phyloP scores from a whole-genome alignment of 2,797 vertebrate genomes.

The Aeoliscus strigatus region DNA sequence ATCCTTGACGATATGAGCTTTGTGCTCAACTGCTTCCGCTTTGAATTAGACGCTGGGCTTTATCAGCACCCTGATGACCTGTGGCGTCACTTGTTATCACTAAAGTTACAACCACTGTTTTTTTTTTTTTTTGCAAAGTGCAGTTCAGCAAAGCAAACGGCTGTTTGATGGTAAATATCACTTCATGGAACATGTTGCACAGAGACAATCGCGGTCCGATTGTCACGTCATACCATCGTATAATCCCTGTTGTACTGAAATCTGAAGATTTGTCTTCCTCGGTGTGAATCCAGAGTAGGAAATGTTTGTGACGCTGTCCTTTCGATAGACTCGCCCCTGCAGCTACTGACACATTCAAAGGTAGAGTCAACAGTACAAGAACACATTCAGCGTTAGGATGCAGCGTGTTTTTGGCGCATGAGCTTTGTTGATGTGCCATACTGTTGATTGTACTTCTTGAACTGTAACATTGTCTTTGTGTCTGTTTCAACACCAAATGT shows the following conservation, averaged over 20 bases:
- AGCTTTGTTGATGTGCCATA: slow-evolving; percentile 40
- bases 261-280: slow-evolving; percentile 16
- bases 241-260: slow-evolving; percentile 14
- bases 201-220: slow-evolving; percentile 38
- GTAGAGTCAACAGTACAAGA: slow-evolving; percentile 38
- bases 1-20: slow-evolving; percentile 33
- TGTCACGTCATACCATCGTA: slow-evolving; percentile 28
- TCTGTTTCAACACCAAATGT: slow-evolving; percentile 35
- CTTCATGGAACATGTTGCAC: slow-evolving; percentile 24
- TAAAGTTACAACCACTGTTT: too few relatives aligned
- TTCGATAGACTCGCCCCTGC: slow-evolving; percentile 18
- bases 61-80: slow-evolving; percentile 11
- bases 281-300: slow-evolving; percentile 31
- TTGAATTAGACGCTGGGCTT: slow-evolving; percentile 31
- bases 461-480: slow-evolving; percentile 13
- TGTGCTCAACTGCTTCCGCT: slow-evolving; percentile 25
- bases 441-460: slow-evolving; percentile 54
- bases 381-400: slow-evolving; percentile 4
- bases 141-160: background rate
- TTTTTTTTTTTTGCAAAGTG: too few relatives aligned
- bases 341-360: slow-evolving; percentile 16
- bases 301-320: slow-evolving; percentile 33
- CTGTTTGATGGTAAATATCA: slow-evolving; percentile 26
- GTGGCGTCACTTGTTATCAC: slow-evolving; percentile 23
- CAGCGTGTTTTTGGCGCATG: slow-evolving; percentile 5